A percentile compares a stretch with the other conserved stretches of the same genome.
Evolutionary conservation across 1,140 invertebrate genomes (phyloP).

Genomic region (Papilio glaucus): DNA sequence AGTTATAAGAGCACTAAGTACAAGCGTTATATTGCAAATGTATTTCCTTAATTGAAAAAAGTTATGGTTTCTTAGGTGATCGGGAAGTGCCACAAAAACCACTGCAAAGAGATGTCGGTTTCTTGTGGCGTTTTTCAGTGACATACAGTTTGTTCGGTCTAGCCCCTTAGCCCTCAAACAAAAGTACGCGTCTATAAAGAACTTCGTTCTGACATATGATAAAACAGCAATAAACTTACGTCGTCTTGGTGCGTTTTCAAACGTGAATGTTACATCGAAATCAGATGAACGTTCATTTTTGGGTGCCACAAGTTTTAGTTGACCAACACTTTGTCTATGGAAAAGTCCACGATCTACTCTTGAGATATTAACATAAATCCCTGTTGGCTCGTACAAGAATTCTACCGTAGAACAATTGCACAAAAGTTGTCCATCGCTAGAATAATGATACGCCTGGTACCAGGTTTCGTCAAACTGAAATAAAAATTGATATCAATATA

Average conservation of each 20-base stretch:
- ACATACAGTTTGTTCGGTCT: no score
- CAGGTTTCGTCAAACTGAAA: slow-evolving; percentile 72
- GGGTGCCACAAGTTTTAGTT: slow-evolving; percentile 54
- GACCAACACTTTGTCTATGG: slow-evolving; percentile 67
- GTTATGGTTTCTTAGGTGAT: no score
- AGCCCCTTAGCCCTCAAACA: no score
- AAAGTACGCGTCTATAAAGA: no score
- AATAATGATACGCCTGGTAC: slow-evolving; percentile 70
- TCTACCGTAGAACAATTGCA: slow-evolving; percentile 71
- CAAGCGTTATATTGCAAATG: no score
- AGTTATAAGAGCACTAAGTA: no score
- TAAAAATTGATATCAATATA: slow-evolving; percentile 27
- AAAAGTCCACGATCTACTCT: slow-evolving; percentile 70
- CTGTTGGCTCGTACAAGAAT: slow-evolving; percentile 54
- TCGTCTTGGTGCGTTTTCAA: slow-evolving; percentile 66
- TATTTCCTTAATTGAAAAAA: no score
- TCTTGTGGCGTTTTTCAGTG: no score
- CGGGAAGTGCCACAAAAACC: no score
- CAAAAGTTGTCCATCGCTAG: slow-evolving; percentile 62
- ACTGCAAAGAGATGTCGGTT: no score
- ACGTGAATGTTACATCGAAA: slow-evolving; percentile 58
- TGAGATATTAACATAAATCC: slow-evolving; percentile 69
- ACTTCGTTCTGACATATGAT: no score
- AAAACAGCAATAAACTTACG: slow-evolving; percentile 53
- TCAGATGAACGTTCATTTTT: slow-evolving; percentile 54